A percentile compares a stretch with the other conserved stretches of the same genome.
Evolutionary conservation across 1,140 invertebrate species (phyloP).

Genomic region (Brachionus angularis): DNA sequence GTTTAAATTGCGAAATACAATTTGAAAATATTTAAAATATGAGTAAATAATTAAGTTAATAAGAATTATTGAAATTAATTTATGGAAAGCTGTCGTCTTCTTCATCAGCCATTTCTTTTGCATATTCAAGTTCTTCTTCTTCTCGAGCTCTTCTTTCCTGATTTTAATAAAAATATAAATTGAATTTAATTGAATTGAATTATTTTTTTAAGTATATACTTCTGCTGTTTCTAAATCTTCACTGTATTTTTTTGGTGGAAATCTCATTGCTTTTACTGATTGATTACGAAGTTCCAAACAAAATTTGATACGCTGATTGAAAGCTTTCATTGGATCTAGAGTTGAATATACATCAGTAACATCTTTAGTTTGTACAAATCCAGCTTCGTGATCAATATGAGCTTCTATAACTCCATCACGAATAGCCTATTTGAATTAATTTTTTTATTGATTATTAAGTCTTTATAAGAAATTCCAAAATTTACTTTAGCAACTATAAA

Average conservation of each 20-base stretch:
- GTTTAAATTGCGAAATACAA: too few species aligned
- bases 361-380: constrained; percentile 94
- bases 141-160: constrained; percentile 84
- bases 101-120: constrained; percentile 97
- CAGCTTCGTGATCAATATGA: constrained; percentile 85
- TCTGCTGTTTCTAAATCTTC: constrained; percentile 96
- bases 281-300: constrained; percentile 96
- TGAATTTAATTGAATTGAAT: background rate
- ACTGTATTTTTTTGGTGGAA: constrained; percentile 96
- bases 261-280: constrained; percentile 88
- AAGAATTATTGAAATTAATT: background rate
- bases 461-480: background rate
- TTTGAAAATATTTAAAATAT: constrained; percentile 10
- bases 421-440: constrained; percentile 68
- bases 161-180: constrained; percentile 45
- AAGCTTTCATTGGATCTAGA: constrained; percentile 87
- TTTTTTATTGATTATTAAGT: background rate
- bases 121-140: constrained; percentile 92
- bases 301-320: constrained; percentile 95
- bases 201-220: constrained; percentile 49
- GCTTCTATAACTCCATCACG: constrained; percentile 97
- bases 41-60: constrained; percentile 20
- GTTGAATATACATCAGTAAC: constrained; percentile 95
- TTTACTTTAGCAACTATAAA: constrained; percentile 89
- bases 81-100: constrained; percentile 67